These are phyloP conservation scores for Uria lomvia DNA, from an alignment of 2,113 vertebrate species.

Conservation along the genomic window DNA sequence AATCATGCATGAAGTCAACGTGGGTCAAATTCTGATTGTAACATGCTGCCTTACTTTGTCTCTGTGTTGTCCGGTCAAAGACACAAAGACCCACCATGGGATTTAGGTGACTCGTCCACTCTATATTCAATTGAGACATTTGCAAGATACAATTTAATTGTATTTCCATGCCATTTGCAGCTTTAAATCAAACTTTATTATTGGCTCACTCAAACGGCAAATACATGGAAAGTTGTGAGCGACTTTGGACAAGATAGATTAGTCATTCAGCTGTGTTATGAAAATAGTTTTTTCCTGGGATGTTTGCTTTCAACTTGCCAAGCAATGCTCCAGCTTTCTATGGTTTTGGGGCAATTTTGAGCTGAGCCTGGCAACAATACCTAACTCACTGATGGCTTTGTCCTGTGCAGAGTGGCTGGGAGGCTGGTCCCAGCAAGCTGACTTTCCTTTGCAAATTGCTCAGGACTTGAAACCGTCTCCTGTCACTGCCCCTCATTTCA, in stretches of 20 bases:
- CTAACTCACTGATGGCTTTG: neutral
- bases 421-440: neutral
- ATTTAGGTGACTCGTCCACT: neutral
- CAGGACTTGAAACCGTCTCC: neutral
- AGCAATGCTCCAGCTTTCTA: neutral
- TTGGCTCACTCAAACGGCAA: neutral
- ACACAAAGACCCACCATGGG: neutral
- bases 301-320: neutral
- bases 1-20: neutral
- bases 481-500: neutral
- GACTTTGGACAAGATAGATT: neutral
- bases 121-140: neutral
- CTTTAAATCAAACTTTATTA: conserved; percentile 6
- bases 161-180: neutral
- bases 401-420: neutral
- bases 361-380: neutral
- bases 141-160: neutral
- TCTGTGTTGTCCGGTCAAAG: neutral
- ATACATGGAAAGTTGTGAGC: neutral
- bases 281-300: neutral
- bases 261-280: neutral
- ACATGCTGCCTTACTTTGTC: neutral
- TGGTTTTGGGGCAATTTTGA: neutral
- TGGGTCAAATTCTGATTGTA: neutral
- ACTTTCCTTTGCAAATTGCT: conserved; percentile 1